Evolutionary conservation across 1,140 invertebrate species (phyloP).

Genomic region (Mya arenaria): DNA sequence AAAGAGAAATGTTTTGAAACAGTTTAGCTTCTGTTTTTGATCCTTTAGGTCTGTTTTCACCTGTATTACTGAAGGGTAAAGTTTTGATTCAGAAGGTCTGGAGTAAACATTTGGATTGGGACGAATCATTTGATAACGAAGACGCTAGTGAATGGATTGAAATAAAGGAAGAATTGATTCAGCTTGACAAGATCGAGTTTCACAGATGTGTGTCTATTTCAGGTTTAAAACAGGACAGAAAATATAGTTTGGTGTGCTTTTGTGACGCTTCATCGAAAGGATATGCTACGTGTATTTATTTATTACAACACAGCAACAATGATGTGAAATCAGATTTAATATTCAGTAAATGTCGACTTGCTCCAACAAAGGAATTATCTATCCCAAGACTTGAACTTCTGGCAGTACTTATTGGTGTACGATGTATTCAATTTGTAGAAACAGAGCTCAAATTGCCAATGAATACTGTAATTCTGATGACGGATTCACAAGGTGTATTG

Average conservation of each 20-base stretch:
- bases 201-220: too few relatives aligned
- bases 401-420: background rate
- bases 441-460: background rate
- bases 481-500: background rate
- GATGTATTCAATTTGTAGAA: background rate
- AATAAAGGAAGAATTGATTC: too few relatives aligned
- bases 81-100: background rate
- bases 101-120: slow-evolving; percentile 10
- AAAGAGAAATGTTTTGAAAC: background rate
- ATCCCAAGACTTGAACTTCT: too few relatives aligned
- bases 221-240: too few relatives aligned
- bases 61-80: background rate
- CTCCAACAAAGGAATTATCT: too few relatives aligned
- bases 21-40: background rate
- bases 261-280: too few relatives aligned
- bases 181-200: too few relatives aligned
- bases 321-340: too few relatives aligned
- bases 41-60: background rate
- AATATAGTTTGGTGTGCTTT: too few relatives aligned
- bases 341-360: too few relatives aligned
- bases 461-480: background rate
- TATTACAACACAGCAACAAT: too few relatives aligned
- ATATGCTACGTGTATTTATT: too few relatives aligned
- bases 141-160: background rate
- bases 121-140: background rate